Evolutionary conservation across 2,113 vertebrate genomes (phyloP), one percentile per base, ranked within the genome.

Genomic region (Mirounga angustirostris): DNA sequence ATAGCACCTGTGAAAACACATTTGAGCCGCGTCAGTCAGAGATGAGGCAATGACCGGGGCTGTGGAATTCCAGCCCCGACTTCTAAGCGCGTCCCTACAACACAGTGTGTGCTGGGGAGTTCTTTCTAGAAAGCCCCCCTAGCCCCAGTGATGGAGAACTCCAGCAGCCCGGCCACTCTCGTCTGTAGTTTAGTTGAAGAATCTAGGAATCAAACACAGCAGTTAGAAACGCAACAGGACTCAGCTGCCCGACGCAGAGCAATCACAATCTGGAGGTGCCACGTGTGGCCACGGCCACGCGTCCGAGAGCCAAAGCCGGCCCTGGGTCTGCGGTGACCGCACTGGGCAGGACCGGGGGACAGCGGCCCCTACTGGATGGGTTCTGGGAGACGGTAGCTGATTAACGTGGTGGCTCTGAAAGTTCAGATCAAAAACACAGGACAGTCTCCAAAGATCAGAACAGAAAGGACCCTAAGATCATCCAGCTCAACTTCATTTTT

Each of bases 131-230:
- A 87, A 73, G 61, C 2, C 0, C 28, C 28, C 10, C 56, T 2
- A 1, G 46, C 52, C 30, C 85, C 6, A 6, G 1, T 9, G 24
- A 58, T 4, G 28, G 33, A 21, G 43, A 52, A 4, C 33, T 24
- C 61, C 81, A 4, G 59, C 63, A 36, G 89, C 88, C 59, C 15
- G 11, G 4, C 54, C 46, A 2, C 79, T 93, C n/a, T 78, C 4
- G 24, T 46, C 36, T 73, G 94, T 3, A 40, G 71, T 89, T 21
- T 10, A 16, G 56, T 2, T 24, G 93, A 84, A 65, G 76, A 58
- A 90, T 22, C 97, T 98, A 76, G 95, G 59, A 88, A 88, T 22
- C 63, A 92, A 93, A 82, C 88, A 78, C 56, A 97, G 74, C 16
- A 21, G n/a, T 97, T 12, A 95, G 89, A 43, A 56, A n/a, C 0